Evolutionary conservation across 2,113 vertebrate species (phyloP), one percentile per base, ranked within the genome.

Genomic region (Rissa tridactyla): DNA sequence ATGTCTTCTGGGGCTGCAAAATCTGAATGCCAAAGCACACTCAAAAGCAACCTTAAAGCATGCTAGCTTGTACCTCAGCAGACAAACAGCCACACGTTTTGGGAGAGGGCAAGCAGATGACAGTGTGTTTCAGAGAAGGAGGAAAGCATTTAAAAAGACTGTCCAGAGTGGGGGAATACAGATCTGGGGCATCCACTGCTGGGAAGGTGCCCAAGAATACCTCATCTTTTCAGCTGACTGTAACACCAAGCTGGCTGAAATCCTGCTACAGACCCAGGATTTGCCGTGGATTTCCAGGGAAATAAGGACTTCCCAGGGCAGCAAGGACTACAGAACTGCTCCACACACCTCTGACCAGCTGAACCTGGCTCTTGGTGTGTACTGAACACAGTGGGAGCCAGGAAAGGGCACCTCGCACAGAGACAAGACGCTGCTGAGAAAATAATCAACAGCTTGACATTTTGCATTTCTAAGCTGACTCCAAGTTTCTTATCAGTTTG

Each of bases 171-270:
- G 14, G 6, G 6, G 21, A 61, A 66, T 15, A 71, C 27, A 78
- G 47, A 62, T 62, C 46, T n/a, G 70, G 61, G 82, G 61, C 34
- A 85, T 22, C 12, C 5, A 11, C 55, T 62, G 26, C 27, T 38
- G 19, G 54, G 36, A 75, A 90, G 38, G 61, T 40, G 27, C 40
- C 70, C 75, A 54, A 38, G 25, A 84, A 3, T 11, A 73, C 11
- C 0, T 0, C 3, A 1, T 61, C 18, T 73, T 66, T 65, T 34
- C 54, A 70, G 46, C 1, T 69, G 68, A 58, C 38, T 49, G 2
- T 22, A 72, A 21, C 47, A 61, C 16, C 10, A 38, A 22, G 13
- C 49, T 62, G 62, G 38, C 61, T 79, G 71, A 62, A 73, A 64
- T 82, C 16, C 47, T 71, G 46, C 70, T 57, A 3, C 30, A 60